These are phyloP conservation scores for Spodoptera picta DNA, from an alignment of 2,888 invertebrate species.

Conservation along the genomic window DNA sequence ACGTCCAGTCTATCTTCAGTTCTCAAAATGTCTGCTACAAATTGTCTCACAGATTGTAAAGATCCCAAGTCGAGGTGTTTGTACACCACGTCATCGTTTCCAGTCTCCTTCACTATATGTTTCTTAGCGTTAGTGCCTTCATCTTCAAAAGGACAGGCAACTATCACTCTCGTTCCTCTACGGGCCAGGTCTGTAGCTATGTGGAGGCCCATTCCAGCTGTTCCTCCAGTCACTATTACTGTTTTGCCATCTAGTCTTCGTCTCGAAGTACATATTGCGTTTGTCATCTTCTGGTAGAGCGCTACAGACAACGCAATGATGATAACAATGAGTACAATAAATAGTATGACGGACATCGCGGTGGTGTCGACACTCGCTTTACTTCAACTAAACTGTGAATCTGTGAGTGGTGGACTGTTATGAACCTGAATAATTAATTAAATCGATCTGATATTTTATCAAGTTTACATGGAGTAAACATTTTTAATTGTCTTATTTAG, in stretches of 20 bases:
- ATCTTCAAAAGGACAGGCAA: slow-evolving; percentile 72
- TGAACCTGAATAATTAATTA: too few species aligned
- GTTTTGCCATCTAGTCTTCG: slow-evolving; percentile 52
- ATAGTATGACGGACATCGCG: slow-evolving; percentile 29
- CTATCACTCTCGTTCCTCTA: slow-evolving; percentile 73
- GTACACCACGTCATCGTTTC: slow-evolving; percentile 90
- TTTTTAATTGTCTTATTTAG: too few species aligned
- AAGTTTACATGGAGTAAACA: too few species aligned
- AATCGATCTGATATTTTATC: too few species aligned
- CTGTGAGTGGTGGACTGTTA: neutral
- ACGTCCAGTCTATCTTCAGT: slow-evolving; percentile 92
- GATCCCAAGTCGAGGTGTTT: slow-evolving; percentile 92
- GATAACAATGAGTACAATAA: slow-evolving; percentile 22
- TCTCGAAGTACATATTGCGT: slow-evolving; percentile 48
- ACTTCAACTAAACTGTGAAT: slow-evolving; percentile 10
- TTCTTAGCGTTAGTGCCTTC: slow-evolving; percentile 79
- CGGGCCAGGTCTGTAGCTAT: slow-evolving; percentile 72
- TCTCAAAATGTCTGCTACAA: slow-evolving; percentile 92
- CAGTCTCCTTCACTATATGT: slow-evolving; percentile 89
- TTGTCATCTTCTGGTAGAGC: slow-evolving; percentile 57
- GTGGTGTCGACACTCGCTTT: neutral
- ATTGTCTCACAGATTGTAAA: slow-evolving; percentile 91
- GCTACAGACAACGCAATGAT: slow-evolving; percentile 22
- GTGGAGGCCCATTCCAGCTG: slow-evolving; percentile 73
- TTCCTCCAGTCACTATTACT: slow-evolving; percentile 73